Evolutionary conservation across 2,888 invertebrate species (phyloP).

Genomic region (Temnothorax unifasciatus): DNA sequence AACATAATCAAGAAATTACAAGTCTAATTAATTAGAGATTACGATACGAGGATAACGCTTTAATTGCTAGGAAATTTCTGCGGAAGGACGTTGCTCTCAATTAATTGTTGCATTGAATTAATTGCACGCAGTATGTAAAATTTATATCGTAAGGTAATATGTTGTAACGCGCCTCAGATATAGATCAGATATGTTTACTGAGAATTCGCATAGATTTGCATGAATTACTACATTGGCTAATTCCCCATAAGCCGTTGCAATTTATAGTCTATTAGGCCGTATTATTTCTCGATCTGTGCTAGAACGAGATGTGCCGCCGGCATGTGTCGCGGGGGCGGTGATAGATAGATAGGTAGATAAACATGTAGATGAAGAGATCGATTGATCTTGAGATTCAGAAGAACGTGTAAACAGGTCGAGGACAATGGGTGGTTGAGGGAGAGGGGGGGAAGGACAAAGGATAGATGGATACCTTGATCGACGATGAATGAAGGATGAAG

Average conservation of each 20-base stretch:
- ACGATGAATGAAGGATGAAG: constrained; percentile 36
- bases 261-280: constrained; percentile 6
- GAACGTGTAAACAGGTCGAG: constrained; percentile 30
- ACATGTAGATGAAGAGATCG: constrained; percentile 44
- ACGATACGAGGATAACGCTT: background rate
- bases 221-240: constrained; percentile 33
- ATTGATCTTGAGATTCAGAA: constrained; percentile 14
- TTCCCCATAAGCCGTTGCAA: background rate
- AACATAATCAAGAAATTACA: constrained; percentile 23
- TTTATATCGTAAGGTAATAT: background rate
- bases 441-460: background rate
- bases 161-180: constrained; percentile 5
- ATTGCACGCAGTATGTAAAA: background rate
- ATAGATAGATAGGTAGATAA: constrained; percentile 48
- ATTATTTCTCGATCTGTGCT: constrained; percentile 13
- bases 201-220: constrained; percentile 39
- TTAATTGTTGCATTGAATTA: background rate
- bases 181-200: constrained; percentile 1
- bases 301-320: constrained; percentile 1
- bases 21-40: constrained; percentile 17
- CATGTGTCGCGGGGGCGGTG: constrained; percentile 8
- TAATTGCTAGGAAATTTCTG: constrained; percentile 12
- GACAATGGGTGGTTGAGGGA: background rate
- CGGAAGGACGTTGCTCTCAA: background rate
- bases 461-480: constrained; percentile 57